Base-by-base conservation (phyloP, 2,113 vertebrate species). In the Hydropotes inermis region DNA sequence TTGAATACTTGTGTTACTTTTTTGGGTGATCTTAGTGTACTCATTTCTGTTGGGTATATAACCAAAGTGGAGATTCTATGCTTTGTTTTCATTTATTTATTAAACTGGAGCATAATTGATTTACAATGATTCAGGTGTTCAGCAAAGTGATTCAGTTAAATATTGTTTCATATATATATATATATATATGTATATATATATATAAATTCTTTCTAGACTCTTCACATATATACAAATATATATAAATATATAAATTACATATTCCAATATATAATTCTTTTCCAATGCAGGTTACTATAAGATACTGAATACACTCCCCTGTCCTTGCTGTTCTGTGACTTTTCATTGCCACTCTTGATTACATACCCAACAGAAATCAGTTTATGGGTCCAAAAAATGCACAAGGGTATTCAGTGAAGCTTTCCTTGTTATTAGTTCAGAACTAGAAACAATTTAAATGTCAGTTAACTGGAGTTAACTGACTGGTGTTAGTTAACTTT, bases 381-480 rank as follows among this genome's bases (percentile, higher is more conserved):
- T 61, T 55, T 19, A 61, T 23, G 43, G 50, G 30, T 61, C 13
- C 25, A 16, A 74, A 45, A 89, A 55, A 52, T 27, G 39, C 27
- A 28, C 13, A 89, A 36, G 9, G 7, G 8, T 74, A 67, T 74
- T 95, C 11, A 39, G 61, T 95, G 58, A 25, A 39, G 15, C 21
- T 83, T 83, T 92, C 43, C 87, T 85, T 89, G 61, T 19, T 19
- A 89, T 36, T 19, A 81, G 33, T 47, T n/a, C 45, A 61, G 52
- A 93, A 88, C 14, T 81, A n/a, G 58, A 94, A 97, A 93, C 8
- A 82, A 92, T n/a, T 64, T 28, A 91, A 81, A 84, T 76, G 13
- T 88, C 70, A 79, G 60, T 27, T 33, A 87, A 36, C 21, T 76
- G 13, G 36, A 81, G 88, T n/a, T n/a, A n/a, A n/a, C n/a, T n/a